These are phyloP conservation scores for Pipa parva DNA, from an alignment of 2,113 vertebrate genomes.

Conservation along the genomic window DNA sequence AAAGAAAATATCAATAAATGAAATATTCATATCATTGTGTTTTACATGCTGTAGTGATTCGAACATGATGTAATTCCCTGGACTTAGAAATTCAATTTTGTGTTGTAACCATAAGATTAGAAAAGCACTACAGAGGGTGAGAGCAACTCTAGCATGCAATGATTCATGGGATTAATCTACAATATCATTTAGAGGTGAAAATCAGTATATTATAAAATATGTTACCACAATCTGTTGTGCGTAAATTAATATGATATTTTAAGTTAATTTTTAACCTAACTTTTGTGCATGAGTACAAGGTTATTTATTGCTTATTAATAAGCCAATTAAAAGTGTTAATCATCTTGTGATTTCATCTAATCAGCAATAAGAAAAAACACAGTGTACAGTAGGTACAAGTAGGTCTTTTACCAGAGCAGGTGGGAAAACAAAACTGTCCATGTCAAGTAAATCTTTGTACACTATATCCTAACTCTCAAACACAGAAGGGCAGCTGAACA, in stretches of 20 bases:
- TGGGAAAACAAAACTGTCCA: too few relatives aligned
- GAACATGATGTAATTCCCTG: constrained; percentile 15
- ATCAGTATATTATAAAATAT: neutral
- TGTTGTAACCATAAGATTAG: constrained; percentile 28
- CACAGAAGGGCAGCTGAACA: constrained; percentile 11
- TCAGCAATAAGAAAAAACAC: too few relatives aligned
- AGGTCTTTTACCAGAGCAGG: too few relatives aligned
- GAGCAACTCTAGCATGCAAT: constrained; percentile 13
- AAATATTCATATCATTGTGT: constrained; percentile 18
- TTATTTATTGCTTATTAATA: too few relatives aligned
- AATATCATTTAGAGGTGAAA: constrained; percentile 11
- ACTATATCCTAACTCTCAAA: too few relatives aligned
- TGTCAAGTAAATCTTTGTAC: too few relatives aligned
- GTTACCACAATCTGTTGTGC: neutral
- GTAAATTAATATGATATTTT: neutral
- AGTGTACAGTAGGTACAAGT: too few relatives aligned
- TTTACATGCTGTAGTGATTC: constrained; percentile 26
- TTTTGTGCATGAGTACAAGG: too few relatives aligned
- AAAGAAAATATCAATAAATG: neutral
- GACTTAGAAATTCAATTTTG: constrained; percentile 22
- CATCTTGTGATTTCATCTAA: too few relatives aligned
- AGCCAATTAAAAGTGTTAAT: too few relatives aligned
- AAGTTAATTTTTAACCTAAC: too few relatives aligned
- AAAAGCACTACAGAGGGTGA: constrained; percentile 9
- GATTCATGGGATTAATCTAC: constrained; percentile 27